Evolutionary conservation across 2,113 vertebrate genomes (phyloP), one percentile per base, ranked within the genome.

Genomic region (Pelvicachromis taeniatus): DNA sequence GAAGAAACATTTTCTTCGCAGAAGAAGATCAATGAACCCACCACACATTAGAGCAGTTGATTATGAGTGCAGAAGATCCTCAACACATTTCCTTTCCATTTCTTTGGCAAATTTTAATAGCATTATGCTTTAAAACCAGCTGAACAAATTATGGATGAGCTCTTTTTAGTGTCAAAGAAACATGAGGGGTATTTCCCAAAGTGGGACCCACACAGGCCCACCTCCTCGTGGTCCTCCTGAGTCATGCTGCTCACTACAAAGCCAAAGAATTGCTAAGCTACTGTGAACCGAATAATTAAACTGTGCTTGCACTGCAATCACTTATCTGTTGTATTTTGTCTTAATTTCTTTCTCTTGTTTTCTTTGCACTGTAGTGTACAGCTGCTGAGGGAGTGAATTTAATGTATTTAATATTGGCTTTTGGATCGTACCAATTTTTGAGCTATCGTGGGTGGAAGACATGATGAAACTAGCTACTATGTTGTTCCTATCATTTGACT

Each of bases 371-470:
- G 35, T 11, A 19, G 6, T 2, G 11, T 21, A 13, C 19, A 65
- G 61, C 61, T 65, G 33, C 61, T 9, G 19, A 65, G 35, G 59
- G 10, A 63, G 59, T 12, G 19, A 63, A 26, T 26, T 26, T 26
- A 26, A 26, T 26, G 26, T 26, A 26, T 26, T 26, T 26, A 26
- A 26, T 26, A 26, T 26, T 26, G 26, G 26, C 26, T 26, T 26
- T 26, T 26, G 19, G 12, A 40, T 68, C 23, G 7, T 1, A 23
- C 12, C n/a, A 68, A 0, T 9, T 0, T 40, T 9, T 68, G 38
- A 1, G 12, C 42, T 42, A 23, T 68, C 1, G 0, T 42, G 7
- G 7, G 11, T 65, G 33, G 7, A 40, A 16, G 1, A 23, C n/a
- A 42, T 68, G 0, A 23, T 4, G 38, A 42, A 42, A 42, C n/a